These are phyloP conservation scores for Kryptolebias marmoratus DNA, from an alignment of 2,113 vertebrate genomes.

Conservation along the genomic window DNA sequence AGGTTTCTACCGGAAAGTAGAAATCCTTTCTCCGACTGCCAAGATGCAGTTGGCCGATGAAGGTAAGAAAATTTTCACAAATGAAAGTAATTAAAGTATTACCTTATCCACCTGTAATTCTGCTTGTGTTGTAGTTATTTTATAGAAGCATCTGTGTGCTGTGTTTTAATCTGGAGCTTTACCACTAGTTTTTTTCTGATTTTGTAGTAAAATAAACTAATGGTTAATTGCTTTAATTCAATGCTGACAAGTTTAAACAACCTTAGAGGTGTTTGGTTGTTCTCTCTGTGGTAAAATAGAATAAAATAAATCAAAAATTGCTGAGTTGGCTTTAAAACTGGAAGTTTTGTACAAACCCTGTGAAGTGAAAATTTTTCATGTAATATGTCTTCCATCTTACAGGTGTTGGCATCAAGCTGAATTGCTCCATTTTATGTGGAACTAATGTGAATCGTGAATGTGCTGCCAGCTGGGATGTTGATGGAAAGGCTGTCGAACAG, in stretches of 20 bases:
- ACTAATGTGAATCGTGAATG: background rate
- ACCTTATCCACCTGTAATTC: background rate
- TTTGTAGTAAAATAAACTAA: no score
- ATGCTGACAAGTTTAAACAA: background rate
- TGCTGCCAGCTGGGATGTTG: conserved; percentile 18
- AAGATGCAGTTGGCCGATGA: conserved; percentile 32
- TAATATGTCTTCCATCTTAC: background rate
- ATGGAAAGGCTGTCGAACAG: accelerated
- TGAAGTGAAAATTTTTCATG: background rate
- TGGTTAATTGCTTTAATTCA: no score
- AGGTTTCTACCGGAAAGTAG: accelerated
- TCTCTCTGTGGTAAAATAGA: no score
- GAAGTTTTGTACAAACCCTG: background rate
- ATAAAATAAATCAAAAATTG: no score
- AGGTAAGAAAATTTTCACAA: conserved; percentile 29
- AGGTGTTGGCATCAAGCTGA: conserved; percentile 40
- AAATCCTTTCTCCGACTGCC: conserved; percentile 29
- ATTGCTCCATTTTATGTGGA: conserved; percentile 68
- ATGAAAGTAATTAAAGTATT: background rate
- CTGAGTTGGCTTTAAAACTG: no score
- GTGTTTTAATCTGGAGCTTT: no score
- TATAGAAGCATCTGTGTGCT: no score
- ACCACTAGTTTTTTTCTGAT: no score
- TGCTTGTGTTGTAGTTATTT: no score
- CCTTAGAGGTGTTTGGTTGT: background rate